phyloP scores from a whole-genome alignment of 2,888 invertebrate species.

The Plagodis dolabraria region DNA sequence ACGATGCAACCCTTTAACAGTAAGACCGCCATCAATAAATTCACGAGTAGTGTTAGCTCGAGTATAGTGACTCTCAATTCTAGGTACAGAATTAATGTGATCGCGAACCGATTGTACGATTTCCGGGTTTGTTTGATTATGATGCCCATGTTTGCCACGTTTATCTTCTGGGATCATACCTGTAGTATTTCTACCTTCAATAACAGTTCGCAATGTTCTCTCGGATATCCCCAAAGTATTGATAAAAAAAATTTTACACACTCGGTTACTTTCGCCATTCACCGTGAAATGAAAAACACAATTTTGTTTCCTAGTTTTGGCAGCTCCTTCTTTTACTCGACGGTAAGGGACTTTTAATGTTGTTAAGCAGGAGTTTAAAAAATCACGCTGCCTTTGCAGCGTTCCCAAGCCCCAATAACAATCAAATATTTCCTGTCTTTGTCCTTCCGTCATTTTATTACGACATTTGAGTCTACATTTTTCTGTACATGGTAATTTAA shows the following conservation, averaged over 20 bases:
- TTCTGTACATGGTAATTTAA: no score
- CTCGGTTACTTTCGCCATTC: slow-evolving; percentile 7
- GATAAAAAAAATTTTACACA: slow-evolving; percentile 15
- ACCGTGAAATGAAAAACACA: slow-evolving; percentile 10
- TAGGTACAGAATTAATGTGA: slow-evolving; percentile 6
- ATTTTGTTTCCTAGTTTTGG: slow-evolving; percentile 6
- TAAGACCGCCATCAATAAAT: slow-evolving; percentile 6
- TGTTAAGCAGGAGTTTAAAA: no score
- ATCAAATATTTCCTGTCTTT: no score
- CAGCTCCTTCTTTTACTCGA: no score
- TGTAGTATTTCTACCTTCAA: slow-evolving; percentile 1
- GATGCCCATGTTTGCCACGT: slow-evolving; percentile 42
- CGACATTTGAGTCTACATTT: no score
- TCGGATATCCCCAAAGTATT: slow-evolving; percentile 14
- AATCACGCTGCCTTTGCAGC: no score
- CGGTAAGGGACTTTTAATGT: no score
- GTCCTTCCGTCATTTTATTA: no score
- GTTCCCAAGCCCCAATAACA: no score
- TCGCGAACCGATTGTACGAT: slow-evolving; percentile 29
- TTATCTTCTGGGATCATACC: slow-evolving; percentile 17
- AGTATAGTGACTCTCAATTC: slow-evolving; percentile 6
- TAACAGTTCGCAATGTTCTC: slow-evolving; percentile 15
- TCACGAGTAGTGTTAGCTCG: slow-evolving; percentile 4
- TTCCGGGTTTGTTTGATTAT: slow-evolving; percentile 37
- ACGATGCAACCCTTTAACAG: not conserved